Conservation (phyloP, 2,113 vertebrate species). For the Balaenoptera acutorostrata region DNA sequence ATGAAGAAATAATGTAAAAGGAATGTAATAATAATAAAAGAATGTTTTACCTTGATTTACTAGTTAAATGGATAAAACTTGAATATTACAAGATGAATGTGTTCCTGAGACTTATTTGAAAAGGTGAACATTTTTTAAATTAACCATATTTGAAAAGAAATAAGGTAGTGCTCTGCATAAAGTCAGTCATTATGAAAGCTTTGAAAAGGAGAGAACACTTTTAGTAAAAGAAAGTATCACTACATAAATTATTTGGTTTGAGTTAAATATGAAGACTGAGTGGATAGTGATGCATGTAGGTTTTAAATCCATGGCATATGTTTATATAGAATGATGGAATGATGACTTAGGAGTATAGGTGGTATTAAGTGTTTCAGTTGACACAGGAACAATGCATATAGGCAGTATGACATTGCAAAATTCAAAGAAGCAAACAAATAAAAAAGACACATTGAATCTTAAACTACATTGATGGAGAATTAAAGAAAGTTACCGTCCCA, state of each 20-base stretch:
- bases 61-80: neutral
- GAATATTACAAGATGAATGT: neutral
- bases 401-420: neutral
- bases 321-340: neutral
- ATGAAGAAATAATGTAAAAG: neutral
- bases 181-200: neutral
- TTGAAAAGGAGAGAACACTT: neutral
- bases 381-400: neutral
- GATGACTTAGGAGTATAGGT: fast-evolving
- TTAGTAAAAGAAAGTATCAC: neutral
- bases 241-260: neutral
- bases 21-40: neutral
- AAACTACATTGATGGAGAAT: neutral
- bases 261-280: neutral
- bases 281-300: neutral
- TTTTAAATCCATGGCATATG: neutral
- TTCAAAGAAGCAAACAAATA: neutral
- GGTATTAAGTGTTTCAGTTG: neutral
- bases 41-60: neutral
- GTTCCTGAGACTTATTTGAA: neutral
- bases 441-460: neutral
- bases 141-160: neutral
- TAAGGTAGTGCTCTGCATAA: neutral
- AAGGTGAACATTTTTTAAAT: neutral
- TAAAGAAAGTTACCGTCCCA: neutral